Base-by-base conservation (phyloP, 2,888 invertebrate species). In the Orchesella flavescens region DNA sequence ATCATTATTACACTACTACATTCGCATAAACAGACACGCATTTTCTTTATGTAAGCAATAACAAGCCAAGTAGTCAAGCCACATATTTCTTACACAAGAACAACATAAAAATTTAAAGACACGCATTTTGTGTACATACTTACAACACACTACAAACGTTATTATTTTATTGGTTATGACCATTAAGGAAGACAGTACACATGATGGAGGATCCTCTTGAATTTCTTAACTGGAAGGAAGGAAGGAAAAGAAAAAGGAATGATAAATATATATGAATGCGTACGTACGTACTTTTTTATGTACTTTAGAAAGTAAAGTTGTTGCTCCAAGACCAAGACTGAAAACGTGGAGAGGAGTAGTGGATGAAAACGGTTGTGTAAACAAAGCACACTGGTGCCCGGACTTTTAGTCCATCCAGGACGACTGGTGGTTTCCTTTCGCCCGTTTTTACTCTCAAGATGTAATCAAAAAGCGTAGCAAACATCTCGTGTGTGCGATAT, bases 391-490 rank as follows among this genome's bases (percentile, higher is more conserved):
- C n/a, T n/a, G n/a, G n/a, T n/a, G n/a, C n/a, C n/a, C n/a, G n/a
- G n/a, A n/a, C n/a, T n/a, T n/a, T n/a, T n/a, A n/a, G n/a, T n/a
- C n/a, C n/a, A n/a, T n/a, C n/a, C n/a, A n/a, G n/a, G n/a, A n/a
- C n/a, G n/a, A 21, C 10, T 59, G 19, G 12, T 59, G 10, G n/a
- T 59, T 59, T 21, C 17, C 17, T 3, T 2, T 15, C 12, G 49
- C n/a, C 2, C 49, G 49, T 12, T 34, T 46, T 68, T 17, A 49
- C n/a, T 55, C 21, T 77, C 77, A 69, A 69, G 77, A 77, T 69
- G 77, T 61, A 77, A 77, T 77, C 77, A 77, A 77, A 69, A 43
- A 77, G 46, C 68, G 46, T 34, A 66, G 57, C 66, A 76, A 76
- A 68, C 23, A 63, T 74, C 49, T 61, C 46, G 44, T 55, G 68